Evolutionary conservation across 1,140 invertebrate species (phyloP).

Genomic region (Dendroctonus ponderosae): DNA sequence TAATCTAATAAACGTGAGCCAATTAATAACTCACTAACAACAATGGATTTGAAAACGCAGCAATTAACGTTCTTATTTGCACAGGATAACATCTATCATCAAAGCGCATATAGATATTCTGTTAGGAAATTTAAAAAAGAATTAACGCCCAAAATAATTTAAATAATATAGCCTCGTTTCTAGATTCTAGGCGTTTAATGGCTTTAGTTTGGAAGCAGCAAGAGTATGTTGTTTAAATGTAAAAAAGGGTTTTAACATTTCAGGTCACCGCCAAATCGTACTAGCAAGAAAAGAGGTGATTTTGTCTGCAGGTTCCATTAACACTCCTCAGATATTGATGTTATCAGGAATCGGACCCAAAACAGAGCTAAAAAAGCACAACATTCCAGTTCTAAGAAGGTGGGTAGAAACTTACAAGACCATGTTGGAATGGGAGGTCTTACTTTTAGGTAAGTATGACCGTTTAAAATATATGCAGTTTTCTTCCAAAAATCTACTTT

Average conservation of each 20-base stretch:
- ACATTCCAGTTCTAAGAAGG: constrained; percentile 68
- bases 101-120: no score
- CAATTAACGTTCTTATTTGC: no score
- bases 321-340: constrained; percentile 81
- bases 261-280: constrained; percentile 52
- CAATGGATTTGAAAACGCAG: no score
- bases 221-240: no score
- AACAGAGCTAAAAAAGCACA: constrained; percentile 67
- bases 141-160: no score
- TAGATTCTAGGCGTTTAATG: no score
- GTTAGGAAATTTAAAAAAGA: no score
- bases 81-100: no score
- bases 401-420: constrained; percentile 77
- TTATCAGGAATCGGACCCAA: constrained; percentile 81
- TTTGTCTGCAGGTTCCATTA: constrained; percentile 76
- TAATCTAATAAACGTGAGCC: no score
- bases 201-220: no score
- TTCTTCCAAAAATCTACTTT: background rate
- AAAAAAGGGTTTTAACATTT: background rate
- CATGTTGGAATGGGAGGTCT: constrained; percentile 80
- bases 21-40: no score
- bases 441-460: constrained; percentile 57
- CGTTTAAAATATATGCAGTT: constrained; percentile 7
- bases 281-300: constrained; percentile 75
- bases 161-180: no score